Percentiles rank a stretch among this genome's conserved stretches.
Conservation (phyloP, 1,140 invertebrate species). For the Drosophila pandora region DNA sequence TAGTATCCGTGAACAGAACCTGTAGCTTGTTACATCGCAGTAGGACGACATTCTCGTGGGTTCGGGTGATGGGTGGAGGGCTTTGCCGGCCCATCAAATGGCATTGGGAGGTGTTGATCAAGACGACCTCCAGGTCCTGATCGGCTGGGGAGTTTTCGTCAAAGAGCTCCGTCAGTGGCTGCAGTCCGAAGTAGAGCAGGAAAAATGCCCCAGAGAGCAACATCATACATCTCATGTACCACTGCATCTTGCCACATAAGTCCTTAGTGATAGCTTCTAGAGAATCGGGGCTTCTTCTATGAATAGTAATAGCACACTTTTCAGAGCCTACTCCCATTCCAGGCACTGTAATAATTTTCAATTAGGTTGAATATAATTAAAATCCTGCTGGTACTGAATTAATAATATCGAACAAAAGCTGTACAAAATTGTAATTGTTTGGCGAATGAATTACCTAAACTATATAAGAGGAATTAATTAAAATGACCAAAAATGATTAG, state of each 20-base stretch:
- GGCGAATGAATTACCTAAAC: constrained; percentile 4
- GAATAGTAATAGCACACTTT: background rate
- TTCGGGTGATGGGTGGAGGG: background rate
- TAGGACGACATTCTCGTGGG: background rate
- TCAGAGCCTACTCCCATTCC: constrained; percentile 3
- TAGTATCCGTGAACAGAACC: background rate
- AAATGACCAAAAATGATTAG: constrained; percentile 50
- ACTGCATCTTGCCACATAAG: constrained; percentile 1
- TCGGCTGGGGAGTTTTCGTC: background rate
- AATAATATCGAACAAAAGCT: constrained; percentile 16
- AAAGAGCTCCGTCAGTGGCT: constrained; percentile 1
- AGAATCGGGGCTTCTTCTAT: background rate
- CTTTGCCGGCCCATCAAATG: background rate
- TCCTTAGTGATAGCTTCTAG: background rate
- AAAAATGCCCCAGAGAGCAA: constrained; percentile 10
- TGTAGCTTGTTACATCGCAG: constrained; percentile 8
- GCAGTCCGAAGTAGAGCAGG: constrained; percentile 18
- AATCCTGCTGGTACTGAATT: constrained; percentile 43
- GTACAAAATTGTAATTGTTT: constrained; percentile 8
- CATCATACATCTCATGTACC: constrained; percentile 9
- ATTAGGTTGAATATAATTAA: constrained; percentile 30
- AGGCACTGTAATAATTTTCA: background rate
- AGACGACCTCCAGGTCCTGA: background rate
- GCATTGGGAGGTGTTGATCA: constrained; percentile 49
- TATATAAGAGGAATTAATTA: constrained; percentile 60